Percentiles rank a stretch among this genome's conserved stretches.
These are phyloP conservation scores for Micromesistius poutassou DNA, from an alignment of 2,797 vertebrate species.

Conservation along the genomic window DNA sequence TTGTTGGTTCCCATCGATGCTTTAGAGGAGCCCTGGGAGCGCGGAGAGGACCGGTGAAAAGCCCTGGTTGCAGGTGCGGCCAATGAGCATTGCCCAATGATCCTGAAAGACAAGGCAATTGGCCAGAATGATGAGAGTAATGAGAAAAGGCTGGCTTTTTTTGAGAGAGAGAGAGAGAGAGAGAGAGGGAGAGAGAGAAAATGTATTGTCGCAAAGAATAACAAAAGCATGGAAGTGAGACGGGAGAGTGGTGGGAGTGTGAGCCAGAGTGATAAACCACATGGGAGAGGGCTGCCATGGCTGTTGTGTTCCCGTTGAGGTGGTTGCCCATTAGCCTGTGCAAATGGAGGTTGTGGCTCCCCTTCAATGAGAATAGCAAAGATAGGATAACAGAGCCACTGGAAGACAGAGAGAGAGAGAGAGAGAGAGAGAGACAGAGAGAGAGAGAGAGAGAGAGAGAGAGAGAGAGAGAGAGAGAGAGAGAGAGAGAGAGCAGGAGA, in stretches of 20 bases:
- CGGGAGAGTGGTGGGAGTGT: constrained; percentile 5
- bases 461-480: constrained; percentile 18
- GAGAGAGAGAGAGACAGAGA: neutral
- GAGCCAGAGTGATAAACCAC: constrained; percentile 52
- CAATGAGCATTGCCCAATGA: constrained; percentile 70
- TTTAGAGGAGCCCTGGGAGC: constrained; percentile 38
- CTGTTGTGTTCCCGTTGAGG: constrained; percentile 62
- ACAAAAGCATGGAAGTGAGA: constrained; percentile 8
- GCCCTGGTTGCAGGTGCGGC: constrained; percentile 50
- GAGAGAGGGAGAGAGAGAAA: constrained; percentile 13
- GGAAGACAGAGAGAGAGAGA: constrained; percentile 26
- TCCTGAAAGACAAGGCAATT: constrained; percentile 79
- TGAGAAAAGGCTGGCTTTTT: constrained; percentile 69
- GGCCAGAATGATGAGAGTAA: constrained; percentile 69
- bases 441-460: neutral
- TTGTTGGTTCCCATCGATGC: constrained; percentile 52
- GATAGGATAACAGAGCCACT: constrained; percentile 51
- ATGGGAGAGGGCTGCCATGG: constrained; percentile 50
- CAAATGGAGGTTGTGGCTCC: constrained; percentile 73
- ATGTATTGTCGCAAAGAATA: neutral
- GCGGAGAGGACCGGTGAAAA: constrained; percentile 37
- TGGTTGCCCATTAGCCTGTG: constrained; percentile 76
- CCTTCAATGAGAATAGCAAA: constrained; percentile 47
- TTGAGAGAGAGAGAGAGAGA: constrained; percentile 39
- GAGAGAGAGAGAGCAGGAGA: neutral